phyloP scores from a whole-genome alignment of 2,113 vertebrate species.

The Pongo pygmaeus region DNA sequence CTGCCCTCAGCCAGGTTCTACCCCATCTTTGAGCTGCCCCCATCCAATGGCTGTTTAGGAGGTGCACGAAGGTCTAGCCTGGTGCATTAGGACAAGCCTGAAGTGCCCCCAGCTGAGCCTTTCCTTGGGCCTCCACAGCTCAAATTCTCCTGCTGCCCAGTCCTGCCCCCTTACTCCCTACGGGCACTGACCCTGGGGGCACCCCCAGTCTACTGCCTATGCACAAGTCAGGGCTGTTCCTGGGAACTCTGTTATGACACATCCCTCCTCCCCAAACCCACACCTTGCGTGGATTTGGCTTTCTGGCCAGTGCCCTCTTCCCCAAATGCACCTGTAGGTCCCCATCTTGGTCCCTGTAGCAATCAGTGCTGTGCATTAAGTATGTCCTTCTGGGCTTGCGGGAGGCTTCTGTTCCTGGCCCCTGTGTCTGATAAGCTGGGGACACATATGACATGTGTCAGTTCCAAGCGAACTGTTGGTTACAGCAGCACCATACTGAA shows the following conservation, averaged over 20 bases:
- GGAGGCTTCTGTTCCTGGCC: too few species aligned
- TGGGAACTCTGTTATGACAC: accelerated
- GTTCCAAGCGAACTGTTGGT: background rate
- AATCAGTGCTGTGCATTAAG: too few species aligned
- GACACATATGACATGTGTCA: background rate
- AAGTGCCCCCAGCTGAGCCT: background rate
- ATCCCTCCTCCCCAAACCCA: too few species aligned
- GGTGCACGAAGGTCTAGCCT: too few species aligned
- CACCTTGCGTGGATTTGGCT: accelerated
- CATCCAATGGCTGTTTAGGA: background rate
- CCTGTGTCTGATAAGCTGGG: too few species aligned
- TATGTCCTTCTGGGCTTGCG: background rate
- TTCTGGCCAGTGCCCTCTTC: background rate
- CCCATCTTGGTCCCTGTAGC: too few species aligned
- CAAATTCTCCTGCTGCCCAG: too few species aligned
- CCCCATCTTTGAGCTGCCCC: accelerated
- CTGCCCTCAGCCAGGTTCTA: background rate
- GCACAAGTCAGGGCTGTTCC: background rate
- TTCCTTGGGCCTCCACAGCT: background rate
- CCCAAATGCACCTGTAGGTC: accelerated
- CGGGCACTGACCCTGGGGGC: too few species aligned
- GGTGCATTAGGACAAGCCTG: background rate
- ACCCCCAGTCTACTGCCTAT: accelerated
- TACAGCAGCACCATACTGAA: background rate
- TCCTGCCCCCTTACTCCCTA: too few species aligned